A percentile compares a stretch with the other conserved stretches of the same genome.
Evolutionary conservation across 2,797 vertebrate genomes (phyloP).

Genomic region (Apogon talboti): DNA sequence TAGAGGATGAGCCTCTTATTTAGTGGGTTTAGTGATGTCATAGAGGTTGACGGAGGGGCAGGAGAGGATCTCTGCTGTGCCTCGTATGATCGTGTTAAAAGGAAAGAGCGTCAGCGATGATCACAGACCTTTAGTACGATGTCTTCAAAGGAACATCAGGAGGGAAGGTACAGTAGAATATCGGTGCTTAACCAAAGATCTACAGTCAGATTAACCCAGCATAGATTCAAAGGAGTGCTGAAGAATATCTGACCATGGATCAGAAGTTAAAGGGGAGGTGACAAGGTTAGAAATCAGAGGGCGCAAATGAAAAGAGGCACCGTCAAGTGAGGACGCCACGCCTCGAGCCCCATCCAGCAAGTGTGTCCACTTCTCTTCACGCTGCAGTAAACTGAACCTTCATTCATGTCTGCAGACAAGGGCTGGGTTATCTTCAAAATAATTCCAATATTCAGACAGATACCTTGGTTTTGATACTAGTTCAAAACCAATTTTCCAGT

Average conservation of each 20-base stretch:
- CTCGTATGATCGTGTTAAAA: constrained; percentile 20
- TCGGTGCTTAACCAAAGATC: constrained; percentile 46
- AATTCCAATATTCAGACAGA: too few relatives aligned
- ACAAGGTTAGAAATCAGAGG: constrained; percentile 42
- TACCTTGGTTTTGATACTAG: too few relatives aligned
- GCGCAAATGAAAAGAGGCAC: constrained; percentile 11
- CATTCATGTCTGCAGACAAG: neutral
- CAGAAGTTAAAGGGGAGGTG: constrained; percentile 41
- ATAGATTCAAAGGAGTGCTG: neutral
- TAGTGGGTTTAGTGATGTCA: constrained; percentile 49
- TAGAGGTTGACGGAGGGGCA: constrained; percentile 1
- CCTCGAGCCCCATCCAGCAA: constrained; percentile 74
- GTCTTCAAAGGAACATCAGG: constrained; percentile 1
- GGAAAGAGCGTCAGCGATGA: constrained; percentile 13
- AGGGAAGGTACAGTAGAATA: neutral
- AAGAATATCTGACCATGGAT: constrained; percentile 49
- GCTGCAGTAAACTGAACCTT: neutral
- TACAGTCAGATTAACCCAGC: constrained; percentile 33
- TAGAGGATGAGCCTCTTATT: constrained; percentile 35
- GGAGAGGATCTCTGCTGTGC: neutral
- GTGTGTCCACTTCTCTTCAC: constrained; percentile 10
- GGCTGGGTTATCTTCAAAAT: too few relatives aligned
- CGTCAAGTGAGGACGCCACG: constrained; percentile 1
- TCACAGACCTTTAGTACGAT: constrained; percentile 17
- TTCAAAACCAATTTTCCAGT: too few relatives aligned